A percentile compares a stretch with the other conserved stretches of the same genome.
Evolutionary conservation across 2,113 vertebrate species (phyloP).

Genomic region (Channa maculata): DNA sequence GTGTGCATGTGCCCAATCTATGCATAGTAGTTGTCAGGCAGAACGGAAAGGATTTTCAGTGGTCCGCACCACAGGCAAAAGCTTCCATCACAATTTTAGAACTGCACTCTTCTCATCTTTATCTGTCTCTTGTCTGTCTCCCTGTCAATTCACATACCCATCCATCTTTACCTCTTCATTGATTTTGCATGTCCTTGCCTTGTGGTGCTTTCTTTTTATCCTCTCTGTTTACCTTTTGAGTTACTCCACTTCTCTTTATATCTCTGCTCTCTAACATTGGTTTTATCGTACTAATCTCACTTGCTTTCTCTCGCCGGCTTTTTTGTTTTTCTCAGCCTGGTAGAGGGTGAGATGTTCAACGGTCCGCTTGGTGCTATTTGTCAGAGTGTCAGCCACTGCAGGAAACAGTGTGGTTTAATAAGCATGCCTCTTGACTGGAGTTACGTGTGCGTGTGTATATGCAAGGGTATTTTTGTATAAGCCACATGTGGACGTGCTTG

Average conservation of each 20-base stretch:
- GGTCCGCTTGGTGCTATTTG: constrained; percentile 56
- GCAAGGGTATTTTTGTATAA: constrained; percentile 5
- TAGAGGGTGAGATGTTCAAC: constrained; percentile 44
- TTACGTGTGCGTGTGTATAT: constrained; percentile 8
- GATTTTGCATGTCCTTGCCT: constrained; percentile 27
- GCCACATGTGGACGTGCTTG: constrained; percentile 12
- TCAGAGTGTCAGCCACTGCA: constrained; percentile 57
- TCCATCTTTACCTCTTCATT: constrained; percentile 36
- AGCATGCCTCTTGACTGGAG: constrained; percentile 51
- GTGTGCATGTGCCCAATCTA: constrained; percentile 9
- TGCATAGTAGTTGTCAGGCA: constrained; percentile 21
- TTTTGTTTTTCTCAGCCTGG: constrained; percentile 16
- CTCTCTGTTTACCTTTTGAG: constrained; percentile 26
- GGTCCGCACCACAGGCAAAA: constrained; percentile 33
- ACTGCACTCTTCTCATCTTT: constrained; percentile 28
- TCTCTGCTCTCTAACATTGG: constrained; percentile 27
- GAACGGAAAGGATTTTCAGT: constrained; percentile 31
- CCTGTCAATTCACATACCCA: constrained; percentile 31
- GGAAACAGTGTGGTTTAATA: constrained; percentile 69
- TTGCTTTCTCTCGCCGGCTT: not conserved
- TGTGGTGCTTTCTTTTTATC: constrained; percentile 13
- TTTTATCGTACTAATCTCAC: not conserved
- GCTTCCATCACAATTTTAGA: constrained; percentile 24
- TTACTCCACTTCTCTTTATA: constrained; percentile 11
- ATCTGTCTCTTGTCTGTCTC: constrained; percentile 29